These are phyloP conservation scores for Takifugu bimaculatus DNA, from an alignment of 2,113 vertebrate species.

Conservation along the genomic window DNA sequence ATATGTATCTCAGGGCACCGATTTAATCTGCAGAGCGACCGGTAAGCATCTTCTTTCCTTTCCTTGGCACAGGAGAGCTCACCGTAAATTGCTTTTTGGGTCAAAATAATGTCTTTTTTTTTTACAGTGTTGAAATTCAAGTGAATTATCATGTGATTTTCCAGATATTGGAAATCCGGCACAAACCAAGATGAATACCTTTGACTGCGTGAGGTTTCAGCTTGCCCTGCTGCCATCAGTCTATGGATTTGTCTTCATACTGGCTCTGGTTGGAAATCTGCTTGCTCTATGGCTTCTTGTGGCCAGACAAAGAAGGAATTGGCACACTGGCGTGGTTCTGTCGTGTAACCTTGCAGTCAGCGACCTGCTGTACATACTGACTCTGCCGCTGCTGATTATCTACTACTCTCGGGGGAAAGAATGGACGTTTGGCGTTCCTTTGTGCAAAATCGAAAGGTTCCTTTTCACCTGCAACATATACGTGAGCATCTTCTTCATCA, in stretches of 20 bases:
- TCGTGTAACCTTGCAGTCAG: constrained; percentile 79
- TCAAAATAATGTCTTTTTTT: too few species aligned
- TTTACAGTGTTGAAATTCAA: too few species aligned
- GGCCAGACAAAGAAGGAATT: constrained; percentile 58
- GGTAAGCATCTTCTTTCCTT: too few species aligned
- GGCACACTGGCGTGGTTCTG: constrained; percentile 77
- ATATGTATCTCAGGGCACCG: too few species aligned
- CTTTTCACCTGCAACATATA: constrained; percentile 82
- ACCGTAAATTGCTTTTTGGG: too few species aligned
- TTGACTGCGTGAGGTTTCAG: constrained; percentile 36
- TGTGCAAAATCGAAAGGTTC: constrained; percentile 79
- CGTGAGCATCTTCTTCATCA: constrained; percentile 77
- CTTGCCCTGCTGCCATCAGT: constrained; percentile 51
- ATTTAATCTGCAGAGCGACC: too few species aligned
- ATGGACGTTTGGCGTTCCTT: constrained; percentile 65
- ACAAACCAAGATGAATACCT: constrained; percentile 15
- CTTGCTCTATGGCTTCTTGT: constrained; percentile 70
- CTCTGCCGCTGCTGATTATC: constrained; percentile 71
- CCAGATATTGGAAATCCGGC: constrained; percentile 5
- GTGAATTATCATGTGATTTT: constrained; percentile 1
- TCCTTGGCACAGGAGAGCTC: too few species aligned
- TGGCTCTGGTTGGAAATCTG: constrained; percentile 67
- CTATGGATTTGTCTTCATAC: constrained; percentile 61
- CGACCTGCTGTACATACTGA: constrained; percentile 77
- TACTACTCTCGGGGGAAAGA: constrained; percentile 68